Evolutionary conservation across 2,888 invertebrate species (phyloP).

Genomic region (Orthonychiurus folsomi): DNA sequence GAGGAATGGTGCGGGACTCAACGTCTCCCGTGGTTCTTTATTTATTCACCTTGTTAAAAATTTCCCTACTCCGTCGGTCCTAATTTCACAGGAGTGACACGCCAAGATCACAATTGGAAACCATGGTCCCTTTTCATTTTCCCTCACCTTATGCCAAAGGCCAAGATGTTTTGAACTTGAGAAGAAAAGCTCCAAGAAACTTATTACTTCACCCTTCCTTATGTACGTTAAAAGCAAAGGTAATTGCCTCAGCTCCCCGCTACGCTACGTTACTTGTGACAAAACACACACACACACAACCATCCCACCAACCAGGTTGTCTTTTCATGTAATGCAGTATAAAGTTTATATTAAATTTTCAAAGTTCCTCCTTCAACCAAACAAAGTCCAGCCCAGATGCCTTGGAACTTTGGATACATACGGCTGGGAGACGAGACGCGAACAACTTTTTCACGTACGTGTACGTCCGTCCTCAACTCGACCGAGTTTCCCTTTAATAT

Average conservation of each 20-base stretch:
- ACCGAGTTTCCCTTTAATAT: background rate
- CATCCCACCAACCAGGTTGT: no score
- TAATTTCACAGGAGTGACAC: background rate
- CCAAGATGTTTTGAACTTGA: background rate
- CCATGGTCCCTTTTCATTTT: background rate
- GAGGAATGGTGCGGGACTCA: no score
- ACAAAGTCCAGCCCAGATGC: no score
- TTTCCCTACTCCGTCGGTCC: background rate
- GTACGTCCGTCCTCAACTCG: background rate
- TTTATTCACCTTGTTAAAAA: background rate
- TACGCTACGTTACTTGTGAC: no score
- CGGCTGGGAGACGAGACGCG: background rate
- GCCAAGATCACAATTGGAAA: background rate
- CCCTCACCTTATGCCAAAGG: background rate
- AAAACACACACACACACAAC: background rate
- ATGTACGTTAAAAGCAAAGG: no score
- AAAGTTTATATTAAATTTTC: background rate
- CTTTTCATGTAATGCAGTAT: no score
- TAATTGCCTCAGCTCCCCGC: no score
- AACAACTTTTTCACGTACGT: background rate
- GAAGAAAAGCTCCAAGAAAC: background rate
- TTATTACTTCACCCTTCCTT: background rate
- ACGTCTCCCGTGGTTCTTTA: background rate
- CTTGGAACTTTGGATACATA: background rate
- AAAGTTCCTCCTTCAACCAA: no score